A percentile compares a stretch with the other conserved stretches of the same genome.
These are phyloP conservation scores for Cephus rjabovi DNA, from an alignment of 2,888 invertebrate genomes.

Conservation along the genomic window DNA sequence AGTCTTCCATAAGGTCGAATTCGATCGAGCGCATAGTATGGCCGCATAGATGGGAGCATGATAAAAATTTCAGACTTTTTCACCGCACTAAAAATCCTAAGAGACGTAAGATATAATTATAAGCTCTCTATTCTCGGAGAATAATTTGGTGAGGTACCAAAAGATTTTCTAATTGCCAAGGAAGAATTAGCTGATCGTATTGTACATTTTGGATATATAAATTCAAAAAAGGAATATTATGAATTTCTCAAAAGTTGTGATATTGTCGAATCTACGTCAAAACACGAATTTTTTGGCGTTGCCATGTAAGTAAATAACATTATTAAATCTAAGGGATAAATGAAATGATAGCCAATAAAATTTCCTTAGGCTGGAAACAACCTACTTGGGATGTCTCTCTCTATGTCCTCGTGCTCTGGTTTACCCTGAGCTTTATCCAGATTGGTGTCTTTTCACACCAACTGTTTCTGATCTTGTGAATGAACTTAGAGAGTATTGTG, in stretches of 20 bases:
- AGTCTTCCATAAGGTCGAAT: slow-evolving; percentile 16
- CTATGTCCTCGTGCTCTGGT: slow-evolving; percentile 76
- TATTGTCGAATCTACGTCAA: slow-evolving; percentile 79
- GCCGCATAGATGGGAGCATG: slow-evolving; percentile 85
- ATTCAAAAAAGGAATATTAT: slow-evolving; percentile 71
- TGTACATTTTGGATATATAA: slow-evolving; percentile 72
- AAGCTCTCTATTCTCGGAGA: slow-evolving; percentile 74
- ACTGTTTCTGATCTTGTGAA: not conserved
- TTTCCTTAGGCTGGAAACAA: slow-evolving; percentile 75
- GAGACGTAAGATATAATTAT: slow-evolving; percentile 70
- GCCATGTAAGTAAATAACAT: slow-evolving; percentile 71
- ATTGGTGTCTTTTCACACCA: slow-evolving; percentile 70
- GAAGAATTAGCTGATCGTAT: slow-evolving; percentile 67
- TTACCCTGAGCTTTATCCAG: slow-evolving; percentile 80
- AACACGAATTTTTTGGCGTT: slow-evolving; percentile 83
- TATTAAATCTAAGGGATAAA: not conserved
- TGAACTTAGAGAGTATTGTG: not conserved
- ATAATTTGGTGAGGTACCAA: slow-evolving; percentile 72
- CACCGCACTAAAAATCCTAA: slow-evolving; percentile 68
- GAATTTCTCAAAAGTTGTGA: slow-evolving; percentile 70
- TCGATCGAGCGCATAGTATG: slow-evolving; percentile 73
- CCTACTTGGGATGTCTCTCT: slow-evolving; percentile 77
- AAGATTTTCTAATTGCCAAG: slow-evolving; percentile 71
- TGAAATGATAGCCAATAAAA: slow-evolving; percentile 17
- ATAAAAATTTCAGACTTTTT: slow-evolving; percentile 79